Conservation (phyloP, 1,140 invertebrate species). For the Bombus fervidus region DNA sequence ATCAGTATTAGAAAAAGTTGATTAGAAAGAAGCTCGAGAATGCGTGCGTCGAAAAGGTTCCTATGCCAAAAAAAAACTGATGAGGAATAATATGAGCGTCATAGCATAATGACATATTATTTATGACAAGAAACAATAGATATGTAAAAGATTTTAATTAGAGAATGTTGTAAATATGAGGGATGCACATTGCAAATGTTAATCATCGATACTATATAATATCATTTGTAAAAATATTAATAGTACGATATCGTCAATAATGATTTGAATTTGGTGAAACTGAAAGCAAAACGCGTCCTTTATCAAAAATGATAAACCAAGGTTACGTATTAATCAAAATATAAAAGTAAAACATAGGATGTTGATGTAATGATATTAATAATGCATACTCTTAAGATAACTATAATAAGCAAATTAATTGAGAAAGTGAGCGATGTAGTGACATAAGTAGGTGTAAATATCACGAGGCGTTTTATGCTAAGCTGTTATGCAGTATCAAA, state of each 20-base stretch:
- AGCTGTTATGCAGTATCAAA: conserved; percentile 46
- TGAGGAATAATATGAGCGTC: conserved; percentile 26
- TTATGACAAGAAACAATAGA: conserved; percentile 49
- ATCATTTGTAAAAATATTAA: conserved; percentile 35
- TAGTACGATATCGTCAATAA: conserved; percentile 27
- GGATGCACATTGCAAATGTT: conserved; percentile 37
- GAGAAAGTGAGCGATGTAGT: conserved; percentile 8
- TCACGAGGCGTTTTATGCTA: conserved; percentile 36
- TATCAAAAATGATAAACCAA: conserved; percentile 32
- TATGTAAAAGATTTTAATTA: conserved; percentile 19
- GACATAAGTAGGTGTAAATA: conserved; percentile 45
- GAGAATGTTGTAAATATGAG: conserved; percentile 39
- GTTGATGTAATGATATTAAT: conserved; percentile 53
- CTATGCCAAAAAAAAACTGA: conserved; percentile 63
- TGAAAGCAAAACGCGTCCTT: conserved; percentile 19
- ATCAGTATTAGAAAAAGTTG: conserved; percentile 64
- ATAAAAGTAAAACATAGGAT: conserved; percentile 37
- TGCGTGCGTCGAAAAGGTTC: conserved; percentile 56
- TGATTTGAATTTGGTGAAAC: neutral
- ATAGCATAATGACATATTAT: conserved; percentile 64
- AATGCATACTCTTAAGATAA: conserved; percentile 36
- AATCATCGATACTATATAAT: conserved; percentile 4
- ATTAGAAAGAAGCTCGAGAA: conserved; percentile 56
- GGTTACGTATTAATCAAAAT: conserved; percentile 60
- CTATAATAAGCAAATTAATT: conserved; percentile 18